Percentiles rank a stretch among this genome's conserved stretches.
Evolutionary conservation across 30 jellyfish, hydroid and myxozoan genomes (phyloP).

Genomic region (Pelagia noctiluca): DNA sequence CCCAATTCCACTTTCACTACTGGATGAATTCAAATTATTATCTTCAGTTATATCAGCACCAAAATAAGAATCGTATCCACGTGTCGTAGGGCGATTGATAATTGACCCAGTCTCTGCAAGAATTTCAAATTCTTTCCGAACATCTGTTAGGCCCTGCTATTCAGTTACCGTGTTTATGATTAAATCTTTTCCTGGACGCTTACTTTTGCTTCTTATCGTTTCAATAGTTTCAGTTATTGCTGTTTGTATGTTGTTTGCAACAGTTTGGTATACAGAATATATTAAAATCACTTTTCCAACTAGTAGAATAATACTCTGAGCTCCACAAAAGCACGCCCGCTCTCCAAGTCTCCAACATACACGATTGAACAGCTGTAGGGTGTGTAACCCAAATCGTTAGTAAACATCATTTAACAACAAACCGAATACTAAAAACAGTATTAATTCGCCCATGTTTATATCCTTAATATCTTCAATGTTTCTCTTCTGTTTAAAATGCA

Average conservation of each 20-base stretch:
- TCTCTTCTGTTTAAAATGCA: too few relatives aligned
- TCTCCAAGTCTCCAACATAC: too few relatives aligned
- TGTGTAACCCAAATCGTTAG: too few relatives aligned
- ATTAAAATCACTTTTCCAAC: too few relatives aligned
- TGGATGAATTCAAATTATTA: not conserved
- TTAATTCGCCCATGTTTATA: too few relatives aligned
- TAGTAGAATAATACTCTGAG: too few relatives aligned
- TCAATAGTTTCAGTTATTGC: not conserved
- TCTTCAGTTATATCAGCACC: not conserved
- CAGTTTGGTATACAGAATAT: too few relatives aligned
- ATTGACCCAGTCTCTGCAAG: not conserved
- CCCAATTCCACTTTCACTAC: not conserved
- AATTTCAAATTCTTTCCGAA: not conserved
- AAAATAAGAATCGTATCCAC: not conserved
- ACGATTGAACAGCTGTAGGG: too few relatives aligned
- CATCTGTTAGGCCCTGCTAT: not conserved
- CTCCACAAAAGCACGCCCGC: too few relatives aligned
- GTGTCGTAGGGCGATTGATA: not conserved
- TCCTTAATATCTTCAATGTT: too few relatives aligned
- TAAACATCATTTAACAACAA: too few relatives aligned
- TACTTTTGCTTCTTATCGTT: not conserved
- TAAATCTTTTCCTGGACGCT: not conserved
- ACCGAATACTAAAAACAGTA: too few relatives aligned
- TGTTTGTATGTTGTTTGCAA: not conserved
- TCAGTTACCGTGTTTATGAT: not conserved